These are phyloP conservation scores for Philopedon plagiatum DNA, from an alignment of 2,888 invertebrate species.

Conservation along the genomic window DNA sequence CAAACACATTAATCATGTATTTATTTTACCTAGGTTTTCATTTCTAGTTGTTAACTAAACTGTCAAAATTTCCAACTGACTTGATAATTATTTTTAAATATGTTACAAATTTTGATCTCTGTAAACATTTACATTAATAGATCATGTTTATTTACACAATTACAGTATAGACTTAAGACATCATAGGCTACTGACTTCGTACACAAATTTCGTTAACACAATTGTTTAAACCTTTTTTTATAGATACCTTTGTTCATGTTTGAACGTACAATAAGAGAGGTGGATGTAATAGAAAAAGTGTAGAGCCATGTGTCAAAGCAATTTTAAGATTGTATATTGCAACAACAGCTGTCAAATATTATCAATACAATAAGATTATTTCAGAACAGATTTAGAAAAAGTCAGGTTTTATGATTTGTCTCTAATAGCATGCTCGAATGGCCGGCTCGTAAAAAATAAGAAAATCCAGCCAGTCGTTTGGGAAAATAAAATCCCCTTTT, in stretches of 20 bases:
- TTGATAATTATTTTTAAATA: slow-evolving; percentile 39
- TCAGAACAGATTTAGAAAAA: neutral
- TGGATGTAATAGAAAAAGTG: too few species aligned
- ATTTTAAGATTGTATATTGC: too few species aligned
- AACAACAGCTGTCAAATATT: neutral
- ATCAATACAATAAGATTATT: slow-evolving; percentile 1
- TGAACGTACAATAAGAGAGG: too few species aligned
- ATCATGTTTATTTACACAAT: slow-evolving; percentile 22
- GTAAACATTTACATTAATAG: slow-evolving; percentile 42
- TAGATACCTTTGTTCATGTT: too few species aligned
- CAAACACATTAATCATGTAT: slow-evolving; percentile 30
- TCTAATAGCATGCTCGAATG: neutral
- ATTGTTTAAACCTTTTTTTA: slow-evolving; percentile 2
- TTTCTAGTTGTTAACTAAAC: slow-evolving; percentile 28
- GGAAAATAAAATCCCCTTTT: slow-evolving; percentile 31
- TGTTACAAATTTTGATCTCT: slow-evolving; percentile 33
- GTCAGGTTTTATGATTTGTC: slow-evolving; percentile 19
- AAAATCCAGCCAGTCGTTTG: slow-evolving; percentile 20
- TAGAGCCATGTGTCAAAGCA: too few species aligned
- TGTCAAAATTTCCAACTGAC: slow-evolving; percentile 30
- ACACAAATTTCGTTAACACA: neutral
- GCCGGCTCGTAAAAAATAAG: slow-evolving; percentile 18
- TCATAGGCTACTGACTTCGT: neutral
- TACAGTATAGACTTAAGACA: slow-evolving; percentile 4
- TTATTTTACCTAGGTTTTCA: slow-evolving; percentile 39